Evolutionary conservation across 2,797 vertebrate genomes (phyloP).

Genomic region (Ficedula albicollis): DNA sequence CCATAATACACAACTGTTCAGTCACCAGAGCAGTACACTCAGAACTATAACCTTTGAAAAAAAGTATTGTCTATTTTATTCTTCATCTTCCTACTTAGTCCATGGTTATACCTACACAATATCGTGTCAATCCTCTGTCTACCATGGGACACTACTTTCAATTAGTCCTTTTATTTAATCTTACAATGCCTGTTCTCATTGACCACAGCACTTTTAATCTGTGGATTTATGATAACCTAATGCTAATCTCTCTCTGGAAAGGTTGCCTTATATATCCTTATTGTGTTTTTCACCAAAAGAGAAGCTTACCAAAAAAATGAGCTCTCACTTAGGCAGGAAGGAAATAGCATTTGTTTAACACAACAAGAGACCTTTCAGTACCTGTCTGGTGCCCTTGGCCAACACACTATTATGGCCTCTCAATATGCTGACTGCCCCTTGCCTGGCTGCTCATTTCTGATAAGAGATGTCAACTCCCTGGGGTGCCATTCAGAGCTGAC

Average conservation of each 20-base stretch:
- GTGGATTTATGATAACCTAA: constrained; percentile 78
- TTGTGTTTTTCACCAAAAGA: constrained; percentile 71
- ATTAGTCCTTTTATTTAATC: constrained; percentile 76
- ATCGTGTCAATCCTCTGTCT: constrained; percentile 41
- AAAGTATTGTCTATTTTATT: neutral
- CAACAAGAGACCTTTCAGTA: constrained; percentile 77
- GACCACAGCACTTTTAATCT: constrained; percentile 73
- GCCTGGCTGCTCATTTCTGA: constrained; percentile 76
- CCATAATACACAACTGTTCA: neutral
- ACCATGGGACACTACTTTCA: constrained; percentile 66
- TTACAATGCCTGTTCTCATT: constrained; percentile 63
- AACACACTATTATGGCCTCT: constrained; percentile 66
- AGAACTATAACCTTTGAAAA: constrained; percentile 23
- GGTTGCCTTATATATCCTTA: constrained; percentile 71
- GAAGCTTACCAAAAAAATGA: constrained; percentile 70
- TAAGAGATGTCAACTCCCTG: constrained; percentile 77
- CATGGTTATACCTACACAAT: constrained; percentile 45
- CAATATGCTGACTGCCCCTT: constrained; percentile 77
- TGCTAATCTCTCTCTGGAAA: constrained; percentile 68
- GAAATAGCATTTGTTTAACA: constrained; percentile 78
- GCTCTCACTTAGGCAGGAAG: constrained; percentile 74
- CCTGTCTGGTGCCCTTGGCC: constrained; percentile 78
- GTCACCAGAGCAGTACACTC: neutral
- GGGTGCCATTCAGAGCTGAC: constrained; percentile 66
- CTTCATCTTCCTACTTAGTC: constrained; percentile 22